phyloP scores from a whole-genome alignment of 2,888 invertebrate genomes.

The Ariolimax columbianus region DNA sequence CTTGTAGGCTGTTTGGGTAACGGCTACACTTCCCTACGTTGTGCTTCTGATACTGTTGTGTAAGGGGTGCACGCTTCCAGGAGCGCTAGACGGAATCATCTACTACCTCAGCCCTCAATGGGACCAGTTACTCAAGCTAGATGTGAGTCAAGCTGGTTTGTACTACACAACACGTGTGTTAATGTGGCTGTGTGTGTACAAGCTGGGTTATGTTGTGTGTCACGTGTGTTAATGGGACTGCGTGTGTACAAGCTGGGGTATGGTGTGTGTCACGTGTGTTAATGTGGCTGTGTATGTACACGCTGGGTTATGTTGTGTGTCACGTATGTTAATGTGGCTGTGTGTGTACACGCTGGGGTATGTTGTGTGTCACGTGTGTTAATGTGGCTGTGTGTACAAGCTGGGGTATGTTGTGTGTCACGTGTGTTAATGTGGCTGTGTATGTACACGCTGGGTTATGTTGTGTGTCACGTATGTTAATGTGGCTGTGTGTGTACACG shows the following conservation, averaged over 20 bases:
- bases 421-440: too few relatives aligned
- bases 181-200: neutral
- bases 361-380: too few relatives aligned
- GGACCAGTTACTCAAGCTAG: constrained; percentile 88
- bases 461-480: too few relatives aligned
- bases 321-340: neutral
- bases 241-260: too few relatives aligned
- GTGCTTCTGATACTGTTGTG: constrained; percentile 90
- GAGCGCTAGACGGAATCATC: constrained; percentile 89
- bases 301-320: neutral
- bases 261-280: too few relatives aligned
- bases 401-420: too few relatives aligned
- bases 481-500: too few relatives aligned
- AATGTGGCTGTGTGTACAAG: too few relatives aligned
- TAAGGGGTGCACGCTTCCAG: constrained; percentile 90
- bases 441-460: too few relatives aligned
- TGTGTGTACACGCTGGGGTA: neutral
- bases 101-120: constrained; percentile 92
- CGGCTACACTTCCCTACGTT: constrained; percentile 93
- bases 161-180: neutral
- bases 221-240: neutral
- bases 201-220: neutral
- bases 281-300: too few relatives aligned
- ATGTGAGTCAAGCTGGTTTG: constrained; percentile 80
- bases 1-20: constrained; percentile 93